phyloP scores from a whole-genome alignment of 2,888 invertebrate species.

The Cremastobaeus sp. region DNA sequence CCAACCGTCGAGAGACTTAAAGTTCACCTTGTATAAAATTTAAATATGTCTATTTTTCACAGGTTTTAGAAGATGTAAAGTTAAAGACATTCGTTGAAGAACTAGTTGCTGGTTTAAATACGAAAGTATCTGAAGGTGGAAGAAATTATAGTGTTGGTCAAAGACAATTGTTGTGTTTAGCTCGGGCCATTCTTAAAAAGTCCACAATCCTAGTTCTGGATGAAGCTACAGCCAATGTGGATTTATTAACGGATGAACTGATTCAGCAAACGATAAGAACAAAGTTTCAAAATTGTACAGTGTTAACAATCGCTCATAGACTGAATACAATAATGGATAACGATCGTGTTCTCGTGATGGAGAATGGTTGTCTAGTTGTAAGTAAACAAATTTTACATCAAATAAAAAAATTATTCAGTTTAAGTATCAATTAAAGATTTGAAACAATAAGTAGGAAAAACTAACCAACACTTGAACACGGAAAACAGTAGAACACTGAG shows the following conservation, averaged over 20 bases:
- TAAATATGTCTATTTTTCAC: background rate
- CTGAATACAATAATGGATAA: conserved; percentile 96
- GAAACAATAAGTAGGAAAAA: too few species aligned
- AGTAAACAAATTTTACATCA: too few species aligned
- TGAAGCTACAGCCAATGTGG: conserved; percentile 95
- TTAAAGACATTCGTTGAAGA: conserved; percentile 84
- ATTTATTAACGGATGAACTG: conserved; percentile 88
- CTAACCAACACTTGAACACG: too few species aligned
- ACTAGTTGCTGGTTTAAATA: conserved; percentile 81
- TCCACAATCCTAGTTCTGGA: conserved; percentile 90
- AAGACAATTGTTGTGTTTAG: conserved; percentile 91
- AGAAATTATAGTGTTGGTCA: conserved; percentile 93
- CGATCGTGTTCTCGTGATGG: conserved; percentile 92
- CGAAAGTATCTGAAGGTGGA: conserved; percentile 85
- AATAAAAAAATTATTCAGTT: too few species aligned
- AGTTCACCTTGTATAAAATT: too few species aligned
- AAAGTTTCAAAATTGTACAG: conserved; percentile 89
- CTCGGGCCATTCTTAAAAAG: conserved; percentile 89
- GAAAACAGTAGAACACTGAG: too few species aligned
- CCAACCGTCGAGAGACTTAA: too few species aligned
- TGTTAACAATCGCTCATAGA: conserved; percentile 93
- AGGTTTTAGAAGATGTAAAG: conserved; percentile 83
- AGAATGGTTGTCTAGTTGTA: conserved; percentile 84
- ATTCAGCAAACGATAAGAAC: conserved; percentile 91
- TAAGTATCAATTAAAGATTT: too few species aligned